Percentiles rank a stretch among this genome's conserved stretches.
These are phyloP conservation scores for Catharus bicknelli DNA, from an alignment of 2,113 vertebrate species.

Conservation along the genomic window DNA sequence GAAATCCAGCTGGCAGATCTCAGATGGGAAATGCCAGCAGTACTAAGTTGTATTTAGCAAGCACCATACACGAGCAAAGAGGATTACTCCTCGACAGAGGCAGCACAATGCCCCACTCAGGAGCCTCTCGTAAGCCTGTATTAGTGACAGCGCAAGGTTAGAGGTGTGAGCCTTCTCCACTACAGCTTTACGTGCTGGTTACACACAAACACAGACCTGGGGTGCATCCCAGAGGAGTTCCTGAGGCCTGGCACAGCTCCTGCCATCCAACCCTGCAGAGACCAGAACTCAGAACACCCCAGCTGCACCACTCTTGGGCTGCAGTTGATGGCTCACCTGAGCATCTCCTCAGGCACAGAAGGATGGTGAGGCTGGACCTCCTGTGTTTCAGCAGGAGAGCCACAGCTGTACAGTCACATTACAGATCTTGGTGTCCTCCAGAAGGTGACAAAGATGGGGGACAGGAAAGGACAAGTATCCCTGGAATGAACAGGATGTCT, in stretches of 20 bases:
- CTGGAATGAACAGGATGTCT: background rate
- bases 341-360: background rate
- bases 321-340: background rate
- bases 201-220: background rate
- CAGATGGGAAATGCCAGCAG: background rate
- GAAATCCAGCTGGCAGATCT: background rate
- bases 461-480: background rate
- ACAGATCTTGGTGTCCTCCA: background rate
- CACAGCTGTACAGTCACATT: background rate
- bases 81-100: slow-evolving; percentile 28
- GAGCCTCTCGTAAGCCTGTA: slow-evolving; percentile 20
- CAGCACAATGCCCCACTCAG: slow-evolving; percentile 19
- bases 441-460: background rate
- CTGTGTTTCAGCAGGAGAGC: background rate
- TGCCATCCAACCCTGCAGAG: background rate
- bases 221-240: background rate
- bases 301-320: background rate
- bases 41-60: background rate
- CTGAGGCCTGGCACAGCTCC: fast-evolving
- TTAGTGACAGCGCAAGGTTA: background rate
- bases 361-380: background rate
- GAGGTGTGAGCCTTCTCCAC: background rate
- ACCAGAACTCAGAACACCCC: background rate
- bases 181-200: background rate
- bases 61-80: background rate